Conservation (phyloP, 2,113 vertebrate genomes). For the Condylura cristata region DNA sequence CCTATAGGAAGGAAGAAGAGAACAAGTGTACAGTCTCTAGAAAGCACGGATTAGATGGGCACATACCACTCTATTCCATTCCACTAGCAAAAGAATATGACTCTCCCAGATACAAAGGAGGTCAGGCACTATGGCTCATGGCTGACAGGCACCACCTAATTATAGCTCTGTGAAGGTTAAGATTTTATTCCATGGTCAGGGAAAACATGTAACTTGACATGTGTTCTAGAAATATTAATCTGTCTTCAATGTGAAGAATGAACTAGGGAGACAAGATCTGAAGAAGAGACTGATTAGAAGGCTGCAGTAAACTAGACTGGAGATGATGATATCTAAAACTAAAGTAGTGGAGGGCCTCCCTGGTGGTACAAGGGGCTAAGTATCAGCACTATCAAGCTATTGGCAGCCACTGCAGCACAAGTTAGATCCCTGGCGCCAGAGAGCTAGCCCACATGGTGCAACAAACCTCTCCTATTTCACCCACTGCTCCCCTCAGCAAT, state of each 20-base stretch:
- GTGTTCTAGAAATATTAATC: background rate
- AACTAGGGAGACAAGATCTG: background rate
- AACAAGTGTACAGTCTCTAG: background rate
- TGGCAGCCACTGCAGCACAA: too few species aligned
- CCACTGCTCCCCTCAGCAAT: too few species aligned
- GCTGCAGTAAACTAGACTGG: background rate
- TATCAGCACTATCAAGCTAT: too few species aligned
- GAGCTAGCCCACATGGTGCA: too few species aligned
- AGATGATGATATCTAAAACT: background rate
- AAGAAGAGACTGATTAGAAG: background rate
- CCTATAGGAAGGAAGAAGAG: background rate
- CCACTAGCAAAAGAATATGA: background rate
- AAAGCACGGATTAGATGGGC: background rate
- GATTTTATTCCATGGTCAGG: background rate
- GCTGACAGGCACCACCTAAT: background rate
- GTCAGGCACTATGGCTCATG: background rate
- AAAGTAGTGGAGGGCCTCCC: background rate
- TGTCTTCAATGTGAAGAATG: background rate
- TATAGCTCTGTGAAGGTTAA: background rate
- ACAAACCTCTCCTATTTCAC: too few species aligned
- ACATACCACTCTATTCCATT: background rate
- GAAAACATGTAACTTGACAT: background rate
- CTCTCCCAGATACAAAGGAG: background rate
- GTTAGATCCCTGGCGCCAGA: too few species aligned
- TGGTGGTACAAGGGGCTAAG: too few species aligned